phyloP scores from a whole-genome alignment of 2,797 vertebrate species.

The Mionectes olivaceus region DNA sequence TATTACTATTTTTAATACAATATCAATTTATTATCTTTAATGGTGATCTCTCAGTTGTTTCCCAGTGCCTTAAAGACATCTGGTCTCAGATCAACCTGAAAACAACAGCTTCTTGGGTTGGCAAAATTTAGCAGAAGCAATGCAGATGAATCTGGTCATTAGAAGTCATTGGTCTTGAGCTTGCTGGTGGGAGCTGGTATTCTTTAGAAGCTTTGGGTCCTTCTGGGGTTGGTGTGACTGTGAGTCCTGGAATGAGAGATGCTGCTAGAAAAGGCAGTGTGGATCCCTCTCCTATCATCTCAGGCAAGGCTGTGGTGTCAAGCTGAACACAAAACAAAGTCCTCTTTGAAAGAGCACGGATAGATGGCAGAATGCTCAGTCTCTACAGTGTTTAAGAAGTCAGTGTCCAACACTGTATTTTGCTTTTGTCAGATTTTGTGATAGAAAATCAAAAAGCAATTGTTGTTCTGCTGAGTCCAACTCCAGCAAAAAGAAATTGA shows the following conservation, averaged over 20 bases:
- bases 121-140: not conserved
- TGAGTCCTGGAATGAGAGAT: not conserved
- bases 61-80: not conserved
- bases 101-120: not conserved
- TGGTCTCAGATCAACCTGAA: not conserved
- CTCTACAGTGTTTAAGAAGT: not conserved
- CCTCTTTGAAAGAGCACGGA: not conserved
- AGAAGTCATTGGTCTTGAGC: not conserved
- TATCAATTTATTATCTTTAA: not conserved
- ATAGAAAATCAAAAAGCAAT: constrained; percentile 16
- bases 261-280: not conserved
- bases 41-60: not conserved
- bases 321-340: not conserved
- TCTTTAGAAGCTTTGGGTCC: not conserved
- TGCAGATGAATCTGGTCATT: not conserved
- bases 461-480: not conserved
- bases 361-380: not conserved
- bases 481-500: not conserved
- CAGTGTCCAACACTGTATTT: not conserved
- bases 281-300: not conserved
- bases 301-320: not conserved
- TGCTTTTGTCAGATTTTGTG: not conserved
- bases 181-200: not conserved
- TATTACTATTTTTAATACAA: constrained; percentile 18
- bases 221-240: not conserved